phyloP scores from a whole-genome alignment of 2,888 invertebrate species.

The Pachycephus smyrnensis region DNA sequence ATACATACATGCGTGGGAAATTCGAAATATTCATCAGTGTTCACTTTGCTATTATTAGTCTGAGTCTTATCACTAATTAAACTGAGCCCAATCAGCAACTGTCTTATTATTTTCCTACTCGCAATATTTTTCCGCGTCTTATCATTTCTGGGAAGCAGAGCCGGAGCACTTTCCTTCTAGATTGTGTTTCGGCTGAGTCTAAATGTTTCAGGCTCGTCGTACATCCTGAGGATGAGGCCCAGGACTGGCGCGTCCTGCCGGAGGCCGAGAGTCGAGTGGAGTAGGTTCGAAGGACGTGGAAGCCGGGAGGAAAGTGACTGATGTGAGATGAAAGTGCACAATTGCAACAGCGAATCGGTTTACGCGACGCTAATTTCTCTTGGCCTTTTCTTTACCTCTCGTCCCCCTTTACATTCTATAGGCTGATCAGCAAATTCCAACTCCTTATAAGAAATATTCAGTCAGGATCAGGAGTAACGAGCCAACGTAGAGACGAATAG shows the following conservation, averaged over 20 bases:
- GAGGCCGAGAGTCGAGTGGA: background rate
- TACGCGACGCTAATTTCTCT: background rate
- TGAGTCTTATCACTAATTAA: background rate
- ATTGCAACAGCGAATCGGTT: background rate
- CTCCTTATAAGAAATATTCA: background rate
- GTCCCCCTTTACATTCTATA: background rate
- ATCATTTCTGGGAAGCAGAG: background rate
- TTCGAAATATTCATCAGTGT: background rate
- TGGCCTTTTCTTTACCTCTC: background rate
- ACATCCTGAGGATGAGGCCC: background rate
- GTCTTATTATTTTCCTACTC: background rate
- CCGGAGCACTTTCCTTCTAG: background rate
- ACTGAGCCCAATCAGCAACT: background rate
- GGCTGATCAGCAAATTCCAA: background rate
- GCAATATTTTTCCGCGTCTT: background rate
- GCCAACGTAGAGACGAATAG: background rate
- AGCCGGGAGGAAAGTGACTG: background rate
- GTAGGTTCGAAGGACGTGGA: background rate
- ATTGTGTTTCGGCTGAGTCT: background rate
- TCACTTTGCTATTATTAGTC: background rate
- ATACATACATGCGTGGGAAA: background rate
- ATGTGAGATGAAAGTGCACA: background rate
- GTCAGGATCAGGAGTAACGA: background rate
- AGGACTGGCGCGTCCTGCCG: no score
- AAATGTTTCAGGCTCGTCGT: background rate